Evolutionary conservation across 2,113 vertebrate genomes (phyloP).

Genomic region (Actenoides lindsayi): DNA sequence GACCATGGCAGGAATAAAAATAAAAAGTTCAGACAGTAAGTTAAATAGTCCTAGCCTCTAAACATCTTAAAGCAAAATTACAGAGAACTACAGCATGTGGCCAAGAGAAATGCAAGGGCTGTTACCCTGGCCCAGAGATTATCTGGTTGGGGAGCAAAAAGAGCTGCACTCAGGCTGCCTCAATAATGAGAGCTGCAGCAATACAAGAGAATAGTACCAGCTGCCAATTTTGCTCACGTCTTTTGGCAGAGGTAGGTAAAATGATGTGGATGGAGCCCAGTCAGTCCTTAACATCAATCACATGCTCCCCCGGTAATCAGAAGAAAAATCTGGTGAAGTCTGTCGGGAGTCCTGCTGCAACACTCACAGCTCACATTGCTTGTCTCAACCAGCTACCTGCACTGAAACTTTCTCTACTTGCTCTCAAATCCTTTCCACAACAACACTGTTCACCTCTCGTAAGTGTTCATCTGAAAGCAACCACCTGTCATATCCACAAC

Average conservation of each 20-base stretch:
- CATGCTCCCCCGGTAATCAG: accelerated
- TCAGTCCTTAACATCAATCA: not conserved
- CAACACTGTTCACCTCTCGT: not conserved
- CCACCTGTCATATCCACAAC: not conserved
- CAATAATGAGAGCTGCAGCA: not conserved
- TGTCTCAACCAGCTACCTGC: not conserved
- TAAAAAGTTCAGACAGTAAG: not conserved
- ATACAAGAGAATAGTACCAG: not conserved
- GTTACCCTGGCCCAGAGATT: not conserved
- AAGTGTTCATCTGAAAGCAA: not conserved
- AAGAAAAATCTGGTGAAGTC: not conserved
- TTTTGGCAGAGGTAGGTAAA: not conserved
- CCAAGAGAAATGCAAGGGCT: not conserved
- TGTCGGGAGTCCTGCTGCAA: not conserved
- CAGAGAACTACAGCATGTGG: not conserved
- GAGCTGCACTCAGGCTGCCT: not conserved
- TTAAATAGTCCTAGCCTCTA: not conserved
- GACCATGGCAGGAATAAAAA: not conserved
- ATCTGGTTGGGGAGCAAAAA: not conserved
- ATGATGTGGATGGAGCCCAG: not conserved
- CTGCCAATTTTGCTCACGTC: not conserved
- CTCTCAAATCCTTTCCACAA: not conserved
- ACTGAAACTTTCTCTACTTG: not conserved
- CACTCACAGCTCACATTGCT: not conserved
- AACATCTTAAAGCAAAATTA: not conserved